Evolutionary conservation across 1,140 invertebrate species (phyloP), one percentile per base, ranked within the genome.

Genomic region (Pseudomyrmex pallidus): DNA sequence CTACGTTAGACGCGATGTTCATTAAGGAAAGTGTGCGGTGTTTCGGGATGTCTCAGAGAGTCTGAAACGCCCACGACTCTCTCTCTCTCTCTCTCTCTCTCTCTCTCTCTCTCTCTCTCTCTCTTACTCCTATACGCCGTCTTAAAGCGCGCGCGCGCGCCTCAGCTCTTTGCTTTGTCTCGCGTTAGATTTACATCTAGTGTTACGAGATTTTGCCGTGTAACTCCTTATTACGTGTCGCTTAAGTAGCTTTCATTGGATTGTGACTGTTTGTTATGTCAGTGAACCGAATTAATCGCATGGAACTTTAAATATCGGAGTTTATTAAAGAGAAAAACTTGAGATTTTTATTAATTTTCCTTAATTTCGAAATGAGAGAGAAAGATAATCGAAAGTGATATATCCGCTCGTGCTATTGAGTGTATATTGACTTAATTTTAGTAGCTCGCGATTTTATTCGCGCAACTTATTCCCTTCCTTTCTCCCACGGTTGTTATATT

Each of bases 21-120:
- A 88, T 88, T 88, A 88, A 68, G 72, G 54, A 68, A 84, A 88
- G 74, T 88, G 84, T 80, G 83, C 82, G n/a, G 35, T 73, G 74
- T 85, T 86, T 74, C 72, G 50, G 64, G n/a, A 70, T 68, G 54
- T 59, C 74, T 77, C 63, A 72, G 52, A 80, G 78, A 80, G 83
- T 62, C 83, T 84, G 74, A 86, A 86, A 68, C 74, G 63, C 57
- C 7, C 48, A 54, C 68, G 74, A 70, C 35, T 66, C 50, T 25
- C 25, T 25, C 25, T 25, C 25, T 25, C 25, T 25, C 2, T 25
- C 25, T 25, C 25, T 25, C 25, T 61, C 68, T 72, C 25, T 25
- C 2, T 25, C 25, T 25, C 22, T 25, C 22, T 61, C 68, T 72
- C n/a, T n/a, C 22, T 25, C 1, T 25, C 2, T 25, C 25, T 25